These are phyloP conservation scores for Leptopilina drosophilae DNA, from an alignment of 2,888 invertebrate species.

Conservation along the genomic window DNA sequence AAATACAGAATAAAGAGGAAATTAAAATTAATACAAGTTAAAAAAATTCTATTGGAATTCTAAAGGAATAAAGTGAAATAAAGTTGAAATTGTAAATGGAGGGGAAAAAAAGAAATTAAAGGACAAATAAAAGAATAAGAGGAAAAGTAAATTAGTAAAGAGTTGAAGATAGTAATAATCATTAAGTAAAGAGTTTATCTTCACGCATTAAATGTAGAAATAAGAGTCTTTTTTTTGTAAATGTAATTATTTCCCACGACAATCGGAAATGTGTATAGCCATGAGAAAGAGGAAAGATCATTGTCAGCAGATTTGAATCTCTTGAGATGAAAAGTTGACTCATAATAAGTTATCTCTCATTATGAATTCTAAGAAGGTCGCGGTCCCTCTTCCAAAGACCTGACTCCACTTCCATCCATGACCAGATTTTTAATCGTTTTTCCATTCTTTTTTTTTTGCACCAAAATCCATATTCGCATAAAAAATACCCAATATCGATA, in stretches of 20 bases:
- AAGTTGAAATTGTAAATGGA: not conserved
- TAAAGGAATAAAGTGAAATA: not conserved
- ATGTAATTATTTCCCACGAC: conserved; percentile 30
- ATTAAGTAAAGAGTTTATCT: not conserved
- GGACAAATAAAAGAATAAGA: not conserved
- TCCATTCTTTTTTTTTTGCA: not conserved
- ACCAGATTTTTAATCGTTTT: conserved; percentile 29
- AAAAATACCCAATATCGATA: not conserved
- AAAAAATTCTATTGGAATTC: no score
- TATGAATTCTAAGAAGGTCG: conserved; percentile 32
- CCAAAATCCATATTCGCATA: not conserved
- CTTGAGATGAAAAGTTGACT: conserved; percentile 13
- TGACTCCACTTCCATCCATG: conserved; percentile 4
- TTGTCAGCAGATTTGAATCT: conserved; percentile 37
- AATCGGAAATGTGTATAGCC: conserved; percentile 31
- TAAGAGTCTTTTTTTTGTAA: not conserved
- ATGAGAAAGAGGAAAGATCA: conserved; percentile 26
- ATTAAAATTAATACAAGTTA: no score
- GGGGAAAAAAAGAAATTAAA: conserved; percentile 7
- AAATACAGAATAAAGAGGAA: no score
- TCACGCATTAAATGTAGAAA: conserved; percentile 2
- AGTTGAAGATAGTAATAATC: not conserved
- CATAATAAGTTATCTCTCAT: conserved; percentile 30
- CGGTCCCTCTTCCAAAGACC: not conserved
- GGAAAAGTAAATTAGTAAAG: not conserved